Percentiles rank a stretch among this genome's conserved stretches.
phyloP scores from a whole-genome alignment of 2,797 vertebrate species.

The Micromesistius poutassou region DNA sequence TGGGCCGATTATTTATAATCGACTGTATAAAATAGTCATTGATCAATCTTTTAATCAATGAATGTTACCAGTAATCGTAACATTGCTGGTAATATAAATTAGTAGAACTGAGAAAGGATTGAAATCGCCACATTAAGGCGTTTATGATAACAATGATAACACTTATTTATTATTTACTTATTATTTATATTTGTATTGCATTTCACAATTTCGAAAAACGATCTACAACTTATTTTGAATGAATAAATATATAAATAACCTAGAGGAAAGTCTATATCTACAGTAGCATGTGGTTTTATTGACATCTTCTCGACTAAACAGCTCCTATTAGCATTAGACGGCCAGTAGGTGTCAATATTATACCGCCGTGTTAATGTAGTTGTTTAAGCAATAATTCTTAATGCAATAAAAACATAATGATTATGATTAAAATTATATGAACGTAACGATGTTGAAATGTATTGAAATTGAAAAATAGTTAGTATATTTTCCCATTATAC shows the following conservation, averaged over 20 bases:
- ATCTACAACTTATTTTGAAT: background rate
- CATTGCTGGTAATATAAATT: too few species aligned
- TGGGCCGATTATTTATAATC: background rate
- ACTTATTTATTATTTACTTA: too few species aligned
- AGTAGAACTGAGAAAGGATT: too few species aligned
- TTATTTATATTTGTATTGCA: too few species aligned
- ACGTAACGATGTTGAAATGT: background rate
- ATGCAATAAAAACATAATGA: background rate
- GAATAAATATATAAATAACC: background rate
- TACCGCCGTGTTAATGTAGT: background rate
- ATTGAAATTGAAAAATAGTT: background rate
- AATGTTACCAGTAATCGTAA: too few species aligned
- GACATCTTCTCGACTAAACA: background rate
- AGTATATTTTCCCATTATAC: background rate
- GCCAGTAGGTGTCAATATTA: background rate
- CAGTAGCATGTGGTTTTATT: background rate
- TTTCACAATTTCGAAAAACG: background rate
- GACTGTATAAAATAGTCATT: background rate
- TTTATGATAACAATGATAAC: too few species aligned
- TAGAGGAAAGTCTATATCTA: background rate
- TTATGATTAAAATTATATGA: background rate
- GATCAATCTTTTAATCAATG: background rate
- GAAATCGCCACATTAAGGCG: too few species aligned
- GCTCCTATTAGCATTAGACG: background rate
- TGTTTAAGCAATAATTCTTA: background rate